Evolutionary conservation across 2,113 vertebrate species (phyloP).

Genomic region (Irena cyanogastra): DNA sequence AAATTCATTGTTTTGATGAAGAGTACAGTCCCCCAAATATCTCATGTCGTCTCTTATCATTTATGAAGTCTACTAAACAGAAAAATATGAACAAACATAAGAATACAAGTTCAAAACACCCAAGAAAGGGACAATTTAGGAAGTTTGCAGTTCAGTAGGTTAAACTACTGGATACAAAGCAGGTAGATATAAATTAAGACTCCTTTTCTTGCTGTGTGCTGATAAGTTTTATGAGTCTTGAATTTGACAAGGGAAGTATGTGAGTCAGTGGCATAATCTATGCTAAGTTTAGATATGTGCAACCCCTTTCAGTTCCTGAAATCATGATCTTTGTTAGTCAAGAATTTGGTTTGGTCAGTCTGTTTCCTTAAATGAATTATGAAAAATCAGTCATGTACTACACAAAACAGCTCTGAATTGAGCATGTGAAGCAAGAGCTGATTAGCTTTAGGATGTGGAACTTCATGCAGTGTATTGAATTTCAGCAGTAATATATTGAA

Average conservation of each 20-base stretch:
- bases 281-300: neutral
- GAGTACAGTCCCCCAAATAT: neutral
- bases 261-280: neutral
- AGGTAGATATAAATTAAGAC: neutral
- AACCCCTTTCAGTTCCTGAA: neutral
- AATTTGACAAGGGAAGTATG: neutral
- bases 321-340: neutral
- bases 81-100: neutral
- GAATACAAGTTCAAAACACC: neutral
- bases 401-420: neutral
- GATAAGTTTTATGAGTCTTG: neutral
- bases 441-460: neutral
- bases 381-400: neutral
- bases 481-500: neutral
- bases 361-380: neutral
- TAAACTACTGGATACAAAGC: neutral
- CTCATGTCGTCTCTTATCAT: neutral
- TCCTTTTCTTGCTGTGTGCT: neutral
- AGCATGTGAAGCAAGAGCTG: neutral
- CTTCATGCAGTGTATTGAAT: neutral
- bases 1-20: neutral
- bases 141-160: neutral
- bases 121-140: neutral
- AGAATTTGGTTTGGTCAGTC: neutral
- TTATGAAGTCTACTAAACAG: neutral